Conservation (phyloP, 64 coral and sea anemone species). For the Dendrophyllia cribrosa region DNA sequence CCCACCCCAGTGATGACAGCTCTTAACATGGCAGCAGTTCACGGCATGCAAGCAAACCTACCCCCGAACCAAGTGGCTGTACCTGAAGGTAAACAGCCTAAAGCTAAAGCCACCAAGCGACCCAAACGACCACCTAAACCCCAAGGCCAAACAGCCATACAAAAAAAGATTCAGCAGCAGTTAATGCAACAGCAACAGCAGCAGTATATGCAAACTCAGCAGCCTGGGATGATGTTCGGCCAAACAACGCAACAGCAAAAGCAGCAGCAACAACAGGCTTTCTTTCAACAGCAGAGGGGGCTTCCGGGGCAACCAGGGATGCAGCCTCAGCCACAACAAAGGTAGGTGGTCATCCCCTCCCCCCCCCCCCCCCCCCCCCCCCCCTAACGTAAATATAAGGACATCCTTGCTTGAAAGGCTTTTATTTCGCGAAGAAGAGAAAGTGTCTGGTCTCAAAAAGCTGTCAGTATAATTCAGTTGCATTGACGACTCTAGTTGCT, state of each 20-base stretch:
- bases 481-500: no score
- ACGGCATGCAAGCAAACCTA: neutral
- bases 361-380: no score
- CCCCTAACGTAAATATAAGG: no score
- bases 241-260: conserved; percentile 49
- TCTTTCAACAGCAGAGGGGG: conserved; percentile 42
- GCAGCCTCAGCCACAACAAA: conserved; percentile 48
- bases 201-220: conserved; percentile 50
- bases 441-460: no score
- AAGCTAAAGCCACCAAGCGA: conserved; percentile 32
- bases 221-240: conserved; percentile 73
- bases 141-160: conserved; percentile 16
- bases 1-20: neutral
- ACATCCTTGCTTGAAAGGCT: no score
- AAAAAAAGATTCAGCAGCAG: conserved; percentile 47
- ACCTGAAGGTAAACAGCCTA: conserved; percentile 62
- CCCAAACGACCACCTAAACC: conserved; percentile 15
- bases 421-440: no score
- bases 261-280: conserved; percentile 38
- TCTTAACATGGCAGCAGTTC: neutral
- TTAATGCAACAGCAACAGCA: conserved; percentile 68
- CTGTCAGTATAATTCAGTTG: no score
- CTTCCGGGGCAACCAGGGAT: conserved; percentile 18
- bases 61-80: conserved; percentile 32
- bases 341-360: neutral